phyloP scores from a whole-genome alignment of 2,888 invertebrate genomes.

The Lasioglossum leucozonium region DNA sequence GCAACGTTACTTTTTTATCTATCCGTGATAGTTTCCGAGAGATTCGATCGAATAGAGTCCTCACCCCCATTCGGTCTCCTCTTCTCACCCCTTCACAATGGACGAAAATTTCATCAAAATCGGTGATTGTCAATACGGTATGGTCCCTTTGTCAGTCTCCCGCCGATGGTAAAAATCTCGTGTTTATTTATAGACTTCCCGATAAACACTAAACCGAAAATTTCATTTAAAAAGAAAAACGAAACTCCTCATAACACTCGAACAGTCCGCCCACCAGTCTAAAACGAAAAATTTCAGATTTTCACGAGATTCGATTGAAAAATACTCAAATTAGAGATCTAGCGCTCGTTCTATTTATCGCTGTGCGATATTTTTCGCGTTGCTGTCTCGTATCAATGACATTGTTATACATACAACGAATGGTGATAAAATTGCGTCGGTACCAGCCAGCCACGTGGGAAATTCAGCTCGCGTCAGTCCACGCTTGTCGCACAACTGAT shows the following conservation, averaged over 20 bases:
- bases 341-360: conserved; percentile 1
- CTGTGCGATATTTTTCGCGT: conserved; percentile 23
- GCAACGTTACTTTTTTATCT: background rate
- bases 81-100: background rate
- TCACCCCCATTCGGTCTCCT: background rate
- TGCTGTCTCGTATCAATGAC: conserved; percentile 21
- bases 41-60: background rate
- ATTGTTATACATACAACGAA: conserved; percentile 49
- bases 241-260: background rate
- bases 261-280: too few relatives aligned
- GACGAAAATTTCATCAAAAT: conserved; percentile 13
- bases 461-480: conserved; percentile 50
- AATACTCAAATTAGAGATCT: background rate
- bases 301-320: background rate
- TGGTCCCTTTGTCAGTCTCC: background rate
- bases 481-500: conserved; percentile 41
- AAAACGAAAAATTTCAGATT: too few relatives aligned
- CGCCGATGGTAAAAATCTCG: background rate
- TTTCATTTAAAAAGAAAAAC: background rate
- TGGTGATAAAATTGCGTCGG: conserved; percentile 42
- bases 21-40: background rate
- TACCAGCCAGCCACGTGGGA: conserved; percentile 36
- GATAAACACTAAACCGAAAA: background rate
- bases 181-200: background rate
- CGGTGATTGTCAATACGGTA: conserved; percentile 1